phyloP scores from a whole-genome alignment of 2,113 vertebrate genomes.

The Callionymus lyra region DNA sequence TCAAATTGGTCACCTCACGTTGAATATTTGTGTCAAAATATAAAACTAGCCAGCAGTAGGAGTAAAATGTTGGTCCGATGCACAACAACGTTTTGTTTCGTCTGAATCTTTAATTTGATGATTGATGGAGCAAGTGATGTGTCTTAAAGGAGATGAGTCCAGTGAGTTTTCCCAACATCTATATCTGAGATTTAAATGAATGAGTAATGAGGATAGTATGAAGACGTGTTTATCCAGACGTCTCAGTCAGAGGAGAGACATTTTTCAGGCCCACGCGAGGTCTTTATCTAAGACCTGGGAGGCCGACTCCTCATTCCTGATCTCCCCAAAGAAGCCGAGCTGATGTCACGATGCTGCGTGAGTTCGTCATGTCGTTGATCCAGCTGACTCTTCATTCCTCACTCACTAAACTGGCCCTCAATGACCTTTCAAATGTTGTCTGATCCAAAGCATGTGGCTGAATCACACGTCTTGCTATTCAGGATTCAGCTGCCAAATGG shows the following conservation, averaged over 20 bases:
- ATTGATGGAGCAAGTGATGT: too few species aligned
- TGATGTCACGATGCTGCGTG: constrained; percentile 48
- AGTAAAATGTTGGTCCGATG: too few species aligned
- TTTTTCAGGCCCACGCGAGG: constrained; percentile 32
- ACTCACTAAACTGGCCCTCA: constrained; percentile 27
- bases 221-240: constrained; percentile 38
- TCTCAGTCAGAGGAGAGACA: constrained; percentile 40
- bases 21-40: too few species aligned
- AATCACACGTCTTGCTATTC: not conserved
- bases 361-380: constrained; percentile 51
- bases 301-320: constrained; percentile 44
- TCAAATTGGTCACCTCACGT: too few species aligned
- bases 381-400: constrained; percentile 54
- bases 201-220: constrained; percentile 14
- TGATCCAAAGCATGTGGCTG: not conserved
- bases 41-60: too few species aligned
- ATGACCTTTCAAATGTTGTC: constrained; percentile 19
- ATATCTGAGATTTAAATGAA: too few species aligned
- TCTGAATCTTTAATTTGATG: too few species aligned
- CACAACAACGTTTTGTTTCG: too few species aligned
- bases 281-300: constrained; percentile 52
- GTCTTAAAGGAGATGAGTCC: too few species aligned
- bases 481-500: constrained; percentile 9
- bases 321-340: constrained; percentile 47
- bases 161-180: too few species aligned